phyloP scores from a whole-genome alignment of 2,797 vertebrate species.

The Pseudochromis fuscus region DNA sequence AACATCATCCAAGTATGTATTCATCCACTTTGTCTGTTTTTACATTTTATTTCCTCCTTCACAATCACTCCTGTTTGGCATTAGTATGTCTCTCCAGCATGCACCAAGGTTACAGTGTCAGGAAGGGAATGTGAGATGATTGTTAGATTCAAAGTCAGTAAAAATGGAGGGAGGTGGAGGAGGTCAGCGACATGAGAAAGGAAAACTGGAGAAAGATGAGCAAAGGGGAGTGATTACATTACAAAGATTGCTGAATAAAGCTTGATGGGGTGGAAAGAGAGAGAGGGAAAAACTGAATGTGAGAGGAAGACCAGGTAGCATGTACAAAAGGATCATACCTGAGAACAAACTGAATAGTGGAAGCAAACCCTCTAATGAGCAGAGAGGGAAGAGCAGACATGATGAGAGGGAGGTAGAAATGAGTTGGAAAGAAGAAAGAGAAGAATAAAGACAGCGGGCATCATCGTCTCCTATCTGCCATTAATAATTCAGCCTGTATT shows the following conservation, averaged over 20 bases:
- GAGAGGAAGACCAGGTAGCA: background rate
- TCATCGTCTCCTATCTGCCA: slow-evolving; percentile 15
- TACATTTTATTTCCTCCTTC: background rate
- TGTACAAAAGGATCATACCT: no score
- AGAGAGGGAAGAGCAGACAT: background rate
- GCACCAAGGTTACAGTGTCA: slow-evolving; percentile 7
- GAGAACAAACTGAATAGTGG: no score
- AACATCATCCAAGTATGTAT: background rate
- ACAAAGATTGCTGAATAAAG: background rate
- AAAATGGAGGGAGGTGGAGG: background rate
- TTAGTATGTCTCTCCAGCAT: background rate
- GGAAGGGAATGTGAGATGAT: slow-evolving; percentile 7
- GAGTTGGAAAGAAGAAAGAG: slow-evolving; percentile 8
- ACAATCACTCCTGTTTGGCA: background rate
- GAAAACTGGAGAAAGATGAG: background rate
- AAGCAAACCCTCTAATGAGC: no score
- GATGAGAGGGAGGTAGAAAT: background rate
- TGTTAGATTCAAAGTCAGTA: background rate
- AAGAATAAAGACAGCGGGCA: slow-evolving; percentile 7
- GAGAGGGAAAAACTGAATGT: background rate
- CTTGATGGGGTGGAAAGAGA: background rate
- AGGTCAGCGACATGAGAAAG: background rate
- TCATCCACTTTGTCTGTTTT: background rate
- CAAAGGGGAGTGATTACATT: background rate
- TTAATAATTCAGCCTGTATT: slow-evolving; percentile 66